These are phyloP conservation scores for Standfussiana lucernea DNA, from an alignment of 2,888 invertebrate species.

Conservation along the genomic window DNA sequence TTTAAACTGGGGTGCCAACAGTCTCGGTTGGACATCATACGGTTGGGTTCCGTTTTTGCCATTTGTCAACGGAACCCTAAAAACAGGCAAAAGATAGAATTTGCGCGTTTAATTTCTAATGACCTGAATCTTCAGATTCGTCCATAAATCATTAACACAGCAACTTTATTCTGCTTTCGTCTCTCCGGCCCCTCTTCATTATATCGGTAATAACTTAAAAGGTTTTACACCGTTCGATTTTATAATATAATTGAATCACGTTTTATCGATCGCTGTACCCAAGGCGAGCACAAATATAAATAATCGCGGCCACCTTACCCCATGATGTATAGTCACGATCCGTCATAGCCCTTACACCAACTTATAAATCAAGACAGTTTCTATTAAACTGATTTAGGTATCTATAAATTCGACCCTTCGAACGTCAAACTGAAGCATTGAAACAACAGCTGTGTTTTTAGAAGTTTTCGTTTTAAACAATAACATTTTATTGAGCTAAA, in stretches of 20 bases:
- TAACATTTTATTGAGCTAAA: conserved; percentile 2
- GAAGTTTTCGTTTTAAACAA: conserved; percentile 30
- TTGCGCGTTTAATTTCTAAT: conserved; percentile 16
- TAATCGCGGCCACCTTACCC: conserved; percentile 50
- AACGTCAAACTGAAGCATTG: conserved; percentile 49
- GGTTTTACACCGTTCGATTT: conserved; percentile 33
- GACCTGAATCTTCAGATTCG: neutral
- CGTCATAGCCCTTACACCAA: conserved; percentile 68
- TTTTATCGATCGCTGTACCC: conserved; percentile 40
- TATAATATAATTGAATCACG: conserved; percentile 39
- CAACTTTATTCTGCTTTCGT: conserved; percentile 24
- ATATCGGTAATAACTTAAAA: conserved; percentile 37
- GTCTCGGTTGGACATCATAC: no score
- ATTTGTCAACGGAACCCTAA: neutral
- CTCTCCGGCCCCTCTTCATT: conserved; percentile 22
- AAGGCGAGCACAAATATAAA: conserved; percentile 42
- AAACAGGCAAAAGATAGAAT: neutral
- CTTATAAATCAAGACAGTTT: conserved; percentile 67
- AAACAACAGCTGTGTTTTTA: conserved; percentile 28
- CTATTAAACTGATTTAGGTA: conserved; percentile 72
- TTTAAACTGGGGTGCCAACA: neutral
- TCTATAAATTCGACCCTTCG: conserved; percentile 62
- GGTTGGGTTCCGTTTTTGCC: neutral
- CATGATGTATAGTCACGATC: conserved; percentile 72
- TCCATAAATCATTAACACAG: conserved; percentile 27